Percentiles rank a stretch among this genome's conserved stretches.
phyloP scores from a whole-genome alignment of 2,797 vertebrate genomes.

The Parauchenoglanis ngamensis region DNA sequence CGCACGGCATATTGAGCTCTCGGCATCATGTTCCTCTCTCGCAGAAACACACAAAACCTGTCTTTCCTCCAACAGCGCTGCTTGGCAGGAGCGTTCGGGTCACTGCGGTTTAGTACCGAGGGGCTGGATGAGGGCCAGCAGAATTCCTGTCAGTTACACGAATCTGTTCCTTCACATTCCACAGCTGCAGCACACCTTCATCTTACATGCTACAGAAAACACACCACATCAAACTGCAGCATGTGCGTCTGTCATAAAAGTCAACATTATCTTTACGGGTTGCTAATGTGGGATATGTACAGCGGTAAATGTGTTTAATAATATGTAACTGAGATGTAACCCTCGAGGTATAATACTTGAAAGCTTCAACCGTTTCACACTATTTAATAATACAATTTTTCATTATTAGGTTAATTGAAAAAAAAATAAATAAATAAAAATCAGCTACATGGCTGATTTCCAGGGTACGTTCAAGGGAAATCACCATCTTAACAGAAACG shows the following conservation, averaged over 20 bases:
- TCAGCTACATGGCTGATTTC: neutral
- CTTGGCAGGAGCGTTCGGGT: slow-evolving; percentile 3
- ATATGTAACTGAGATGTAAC: neutral
- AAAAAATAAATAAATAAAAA: neutral
- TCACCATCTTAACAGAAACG: neutral
- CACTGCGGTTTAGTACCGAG: neutral
- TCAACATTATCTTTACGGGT: no score
- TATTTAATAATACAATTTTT: neutral
- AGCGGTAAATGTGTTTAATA: neutral
- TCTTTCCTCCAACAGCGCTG: slow-evolving; percentile 41
- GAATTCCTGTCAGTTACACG: slow-evolving; percentile 39
- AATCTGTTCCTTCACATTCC: slow-evolving; percentile 22
- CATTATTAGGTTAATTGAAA: neutral
- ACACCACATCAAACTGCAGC: neutral
- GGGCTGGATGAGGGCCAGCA: slow-evolving; percentile 27
- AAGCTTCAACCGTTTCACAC: neutral
- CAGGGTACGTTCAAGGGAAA: neutral
- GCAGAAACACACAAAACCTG: slow-evolving; percentile 36
- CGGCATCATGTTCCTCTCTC: neutral
- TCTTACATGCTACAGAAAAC: neutral
- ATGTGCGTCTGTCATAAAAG: no score
- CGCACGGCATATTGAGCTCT: neutral
- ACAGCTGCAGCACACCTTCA: slow-evolving; percentile 7
- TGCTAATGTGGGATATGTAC: neutral
- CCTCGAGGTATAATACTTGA: neutral